Conservation (phyloP, 2,113 vertebrate genomes). For the Morone chrysops region DNA sequence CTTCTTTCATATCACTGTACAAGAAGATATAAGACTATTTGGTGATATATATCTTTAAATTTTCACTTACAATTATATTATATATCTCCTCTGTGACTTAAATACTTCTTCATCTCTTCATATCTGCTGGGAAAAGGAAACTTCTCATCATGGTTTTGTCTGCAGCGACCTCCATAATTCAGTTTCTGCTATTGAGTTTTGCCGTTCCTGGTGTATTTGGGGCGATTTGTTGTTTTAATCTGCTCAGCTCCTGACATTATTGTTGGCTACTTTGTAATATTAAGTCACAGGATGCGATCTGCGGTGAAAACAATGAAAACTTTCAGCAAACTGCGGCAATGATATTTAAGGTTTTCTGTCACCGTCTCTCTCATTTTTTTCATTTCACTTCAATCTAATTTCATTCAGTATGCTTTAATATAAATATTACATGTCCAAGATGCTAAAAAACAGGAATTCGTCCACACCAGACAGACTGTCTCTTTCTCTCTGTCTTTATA, state of each 20-base stretch:
- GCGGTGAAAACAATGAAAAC: no score
- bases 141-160: not conserved
- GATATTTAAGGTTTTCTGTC: no score
- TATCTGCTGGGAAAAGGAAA: not conserved
- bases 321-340: no score
- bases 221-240: not conserved
- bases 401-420: not conserved
- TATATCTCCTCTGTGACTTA: not conserved
- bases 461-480: not conserved
- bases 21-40: not conserved
- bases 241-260: not conserved
- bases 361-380: no score
- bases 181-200: not conserved
- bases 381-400: no score
- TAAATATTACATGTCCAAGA: not conserved
- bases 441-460: not conserved
- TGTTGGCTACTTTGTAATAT: not conserved
- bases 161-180: not conserved
- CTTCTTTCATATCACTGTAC: not conserved
- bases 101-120: not conserved
- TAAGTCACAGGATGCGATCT: not conserved
- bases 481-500: constrained; percentile 1
- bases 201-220: not conserved
- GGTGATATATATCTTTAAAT: not conserved
- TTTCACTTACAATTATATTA: not conserved